Conservation (phyloP, 2,797 vertebrate species). For the Lepilemur ruficaudatus region DNA sequence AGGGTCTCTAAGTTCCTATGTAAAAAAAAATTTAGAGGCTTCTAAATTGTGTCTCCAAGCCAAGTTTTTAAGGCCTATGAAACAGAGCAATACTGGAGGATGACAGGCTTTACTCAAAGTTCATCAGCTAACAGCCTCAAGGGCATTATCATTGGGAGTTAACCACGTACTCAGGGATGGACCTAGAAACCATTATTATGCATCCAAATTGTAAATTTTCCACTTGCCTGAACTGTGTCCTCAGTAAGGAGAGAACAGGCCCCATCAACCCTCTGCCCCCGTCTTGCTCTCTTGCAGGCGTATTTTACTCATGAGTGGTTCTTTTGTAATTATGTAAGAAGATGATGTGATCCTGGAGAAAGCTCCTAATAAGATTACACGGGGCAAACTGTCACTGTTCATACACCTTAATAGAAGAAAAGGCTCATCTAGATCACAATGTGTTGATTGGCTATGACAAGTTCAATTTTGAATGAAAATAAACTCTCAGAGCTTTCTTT, state of each 20-base stretch:
- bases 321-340: conserved; percentile 72
- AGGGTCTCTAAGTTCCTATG: background rate
- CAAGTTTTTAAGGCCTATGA: background rate
- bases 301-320: conserved; percentile 50
- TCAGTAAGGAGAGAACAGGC: background rate
- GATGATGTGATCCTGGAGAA: conserved; percentile 70
- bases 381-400: conserved; percentile 69
- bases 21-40: background rate
- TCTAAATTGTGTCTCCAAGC: background rate
- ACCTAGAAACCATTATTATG: background rate
- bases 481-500: conserved; percentile 35
- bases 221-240: background rate
- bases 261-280: background rate
- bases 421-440: conserved; percentile 54
- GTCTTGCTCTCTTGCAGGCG: conserved; percentile 40
- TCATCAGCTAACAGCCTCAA: background rate
- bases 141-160: background rate
- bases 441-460: conserved; percentile 65
- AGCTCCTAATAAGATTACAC: conserved; percentile 79
- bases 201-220: background rate
- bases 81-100: background rate
- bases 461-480: conserved; percentile 58
- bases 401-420: conserved; percentile 69
- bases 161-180: background rate
- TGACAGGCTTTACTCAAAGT: background rate